Base-by-base conservation (phyloP, 2,888 invertebrate species). In the Gibbula magus region DNA sequence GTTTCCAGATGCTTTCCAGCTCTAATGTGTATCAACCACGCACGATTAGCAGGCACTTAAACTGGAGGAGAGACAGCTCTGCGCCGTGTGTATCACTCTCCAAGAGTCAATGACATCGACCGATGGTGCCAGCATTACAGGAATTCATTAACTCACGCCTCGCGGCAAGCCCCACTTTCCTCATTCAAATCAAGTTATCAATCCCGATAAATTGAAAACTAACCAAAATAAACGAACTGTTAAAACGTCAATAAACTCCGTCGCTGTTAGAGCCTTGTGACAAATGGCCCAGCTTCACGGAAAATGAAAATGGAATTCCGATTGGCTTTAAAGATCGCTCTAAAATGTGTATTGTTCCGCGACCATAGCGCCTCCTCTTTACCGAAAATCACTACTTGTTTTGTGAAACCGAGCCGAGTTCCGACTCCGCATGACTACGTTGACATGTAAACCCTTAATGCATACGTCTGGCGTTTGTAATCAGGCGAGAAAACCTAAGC, bases 111-210 rank as follows among this genome's bases (percentile, higher is more conserved):
- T 29, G 61, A 25, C 61, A 61, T 61, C 61, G 61, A 61, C 61
- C 25, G 29, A 61, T 29, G 25, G 16, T 25, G 61, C 16, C 61
- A 61, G 13, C 61, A 61, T 18, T 18, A 10, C 29, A 18, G 18
- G 13, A 61, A 61, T 61, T 61, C 25, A 61, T 61, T 61, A 29
- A 29, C 61, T 4, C 16, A 13, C 18, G 29, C 61, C 61, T 61
- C 61, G 25, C 29, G 29, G 16, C 25, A 13, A 8, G 29, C 29
- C 29, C 56, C 20, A 56, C 56, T n/a, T 20, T 20, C 56, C 61
- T 61, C 61, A 29, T 61, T 29, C 1, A 61, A 61, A 61, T 61
- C 61, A 61, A 61, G 61, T 61, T 61, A 61, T 61, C 61, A 61
- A 61, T 61, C 61, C 29, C 25, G 61, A 13, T 16, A 61, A 29